Base-by-base conservation (phyloP, 2,888 invertebrate species). In the Hirtodrosophila duncani region DNA sequence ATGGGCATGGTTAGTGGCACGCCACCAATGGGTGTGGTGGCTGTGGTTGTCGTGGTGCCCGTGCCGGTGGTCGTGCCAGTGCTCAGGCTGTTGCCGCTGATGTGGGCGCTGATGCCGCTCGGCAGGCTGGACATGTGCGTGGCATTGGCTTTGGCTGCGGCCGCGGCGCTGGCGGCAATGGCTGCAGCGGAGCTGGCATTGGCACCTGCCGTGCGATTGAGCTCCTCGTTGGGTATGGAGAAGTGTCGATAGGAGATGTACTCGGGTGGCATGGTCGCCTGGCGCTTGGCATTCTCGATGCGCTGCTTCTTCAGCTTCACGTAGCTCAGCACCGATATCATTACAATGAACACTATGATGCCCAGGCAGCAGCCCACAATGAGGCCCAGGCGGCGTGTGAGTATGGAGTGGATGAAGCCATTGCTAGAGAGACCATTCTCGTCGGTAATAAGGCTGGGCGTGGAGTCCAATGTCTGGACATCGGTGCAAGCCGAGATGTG, bases 351-450 rank as follows among this genome's bases (percentile, higher is more conserved):
- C 37, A 96, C 94, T 56, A 95, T 90, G 80, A 94, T 93, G 42
- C 95, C 95, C 89, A 96, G 91, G 82, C 93, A 94, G 84, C 94
- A 93, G 39, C 95, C 95, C 45, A 96, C 92, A 71, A 95, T 94
- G 63, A 96, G 90, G 18, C 95, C 95, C 46, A 96, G 88, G 64
- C 95, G 90, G 52, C 95, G 89, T 3, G 94, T 94, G 24, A 95
- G 88, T 80, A 96, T 91, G 55, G 93, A 93, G 64, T 92, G 91
- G 30, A 93, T 91, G 86, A 92, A 90, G 14, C 91, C 91, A 13
- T 92, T 91, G 77, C 91, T 91, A 9, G 91, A 90, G 59, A 91
- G 82, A 0, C 86, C 85, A 11, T 90, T 89, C 42, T 89, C 88
- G 26, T 89, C 89, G 24, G 88, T 88, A 24, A 88, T 87, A 42